These are phyloP conservation scores for Paralichthys olivaceus DNA, from an alignment of 2,113 vertebrate species.

Conservation along the genomic window DNA sequence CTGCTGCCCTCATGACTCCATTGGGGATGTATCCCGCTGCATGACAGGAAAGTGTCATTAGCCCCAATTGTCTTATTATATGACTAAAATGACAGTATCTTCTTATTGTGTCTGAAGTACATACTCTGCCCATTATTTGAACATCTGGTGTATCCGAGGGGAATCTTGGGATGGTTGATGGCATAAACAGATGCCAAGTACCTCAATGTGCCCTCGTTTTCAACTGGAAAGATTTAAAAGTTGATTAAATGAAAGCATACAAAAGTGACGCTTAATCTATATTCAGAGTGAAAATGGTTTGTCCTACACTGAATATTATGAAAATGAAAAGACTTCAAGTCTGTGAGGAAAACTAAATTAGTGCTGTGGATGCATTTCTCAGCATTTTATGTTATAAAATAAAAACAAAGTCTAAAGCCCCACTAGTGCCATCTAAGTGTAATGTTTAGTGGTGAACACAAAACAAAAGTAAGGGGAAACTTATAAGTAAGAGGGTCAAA, in stretches of 20 bases:
- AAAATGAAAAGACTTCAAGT: no score
- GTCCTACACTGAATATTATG: neutral
- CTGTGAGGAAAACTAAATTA: neutral
- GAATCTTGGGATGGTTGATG: constrained; percentile 93
- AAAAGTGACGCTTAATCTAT: neutral
- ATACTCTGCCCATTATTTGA: constrained; percentile 91
- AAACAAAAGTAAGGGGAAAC: neutral
- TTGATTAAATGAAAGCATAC: neutral
- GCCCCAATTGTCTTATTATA: neutral
- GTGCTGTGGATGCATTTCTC: neutral
- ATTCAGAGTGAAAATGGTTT: neutral
- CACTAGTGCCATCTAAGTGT: no score
- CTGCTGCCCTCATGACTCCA: constrained; percentile 93
- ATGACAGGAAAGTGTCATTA: constrained; percentile 8
- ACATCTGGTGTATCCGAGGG: constrained; percentile 90
- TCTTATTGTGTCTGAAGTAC: constrained; percentile 10
- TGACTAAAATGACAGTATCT: neutral
- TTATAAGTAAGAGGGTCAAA: neutral
- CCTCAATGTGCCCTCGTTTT: constrained; percentile 93
- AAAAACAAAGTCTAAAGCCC: no score
- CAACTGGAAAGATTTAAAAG: constrained; percentile 80
- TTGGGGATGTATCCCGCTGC: constrained; percentile 72
- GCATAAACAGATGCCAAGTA: constrained; percentile 94
- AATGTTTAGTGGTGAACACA: no score
- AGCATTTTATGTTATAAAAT: no score